A percentile compares a stretch with the other conserved stretches of the same genome.
These are phyloP conservation scores for Clupea harengus DNA, from an alignment of 2,113 vertebrate species.

Conservation along the genomic window DNA sequence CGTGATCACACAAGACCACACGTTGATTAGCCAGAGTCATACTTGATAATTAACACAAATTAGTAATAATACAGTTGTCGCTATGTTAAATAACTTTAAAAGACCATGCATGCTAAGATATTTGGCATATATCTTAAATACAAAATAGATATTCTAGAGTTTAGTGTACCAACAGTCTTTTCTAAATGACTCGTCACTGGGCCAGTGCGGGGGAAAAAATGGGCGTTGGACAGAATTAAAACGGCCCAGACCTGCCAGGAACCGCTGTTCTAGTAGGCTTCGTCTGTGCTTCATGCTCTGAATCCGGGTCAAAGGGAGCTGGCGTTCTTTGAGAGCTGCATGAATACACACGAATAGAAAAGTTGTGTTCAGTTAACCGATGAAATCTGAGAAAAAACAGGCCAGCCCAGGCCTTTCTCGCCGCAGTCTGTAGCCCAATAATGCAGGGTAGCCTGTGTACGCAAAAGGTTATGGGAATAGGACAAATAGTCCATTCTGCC, in stretches of 20 bases:
- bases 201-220: background rate
- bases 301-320: constrained; percentile 72
- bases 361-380: constrained; percentile 94
- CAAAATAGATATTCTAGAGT: background rate
- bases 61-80: too few relatives aligned
- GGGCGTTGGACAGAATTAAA: constrained; percentile 31
- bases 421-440: constrained; percentile 59
- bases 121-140: background rate
- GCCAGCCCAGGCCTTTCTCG: constrained; percentile 68
- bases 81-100: background rate
- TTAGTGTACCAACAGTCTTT: background rate
- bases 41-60: too few relatives aligned
- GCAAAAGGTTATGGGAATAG: constrained; percentile 57
- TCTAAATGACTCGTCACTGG: background rate
- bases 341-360: constrained; percentile 95
- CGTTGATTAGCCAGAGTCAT: too few relatives aligned
- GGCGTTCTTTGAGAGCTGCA: constrained; percentile 86
- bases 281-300: constrained; percentile 43
- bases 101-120: background rate
- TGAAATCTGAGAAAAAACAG: constrained; percentile 84
- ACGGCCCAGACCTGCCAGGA: constrained; percentile 51
- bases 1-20: too few relatives aligned
- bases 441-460: constrained; percentile 51
- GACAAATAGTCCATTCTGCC: constrained; percentile 57
- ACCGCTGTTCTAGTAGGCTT: constrained; percentile 37